Conservation (phyloP, 2,888 invertebrate species). For the Helleia helle region DNA sequence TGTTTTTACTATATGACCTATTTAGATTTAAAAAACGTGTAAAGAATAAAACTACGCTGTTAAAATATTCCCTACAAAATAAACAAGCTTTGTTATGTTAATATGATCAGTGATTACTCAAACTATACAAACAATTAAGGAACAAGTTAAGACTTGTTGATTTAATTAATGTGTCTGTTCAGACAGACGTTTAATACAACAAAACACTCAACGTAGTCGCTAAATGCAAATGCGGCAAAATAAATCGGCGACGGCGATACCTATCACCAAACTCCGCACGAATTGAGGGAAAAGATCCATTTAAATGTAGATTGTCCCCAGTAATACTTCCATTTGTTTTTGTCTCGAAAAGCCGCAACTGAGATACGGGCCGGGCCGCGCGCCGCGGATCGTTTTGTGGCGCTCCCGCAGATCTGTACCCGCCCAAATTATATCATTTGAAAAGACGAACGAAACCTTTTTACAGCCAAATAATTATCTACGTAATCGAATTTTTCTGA, state of each 20-base stretch:
- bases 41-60: too few species aligned
- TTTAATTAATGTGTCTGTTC: constrained; percentile 12
- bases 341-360: constrained; percentile 51
- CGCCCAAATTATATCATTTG: constrained; percentile 3
- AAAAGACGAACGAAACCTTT: background rate
- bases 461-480: too few species aligned
- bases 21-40: too few species aligned
- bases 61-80: too few species aligned
- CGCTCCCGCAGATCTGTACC: constrained; percentile 1
- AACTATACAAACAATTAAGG: background rate
- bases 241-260: constrained; percentile 64
- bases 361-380: constrained; percentile 50
- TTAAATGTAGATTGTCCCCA: constrained; percentile 70
- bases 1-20: too few species aligned
- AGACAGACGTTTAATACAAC: constrained; percentile 14
- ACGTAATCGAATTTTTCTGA: too few species aligned
- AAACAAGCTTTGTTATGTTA: too few species aligned
- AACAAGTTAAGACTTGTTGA: constrained; percentile 13
- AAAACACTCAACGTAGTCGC: constrained; percentile 14
- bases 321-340: constrained; percentile 73
- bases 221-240: constrained; percentile 60
- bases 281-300: constrained; percentile 71
- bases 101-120: background rate
- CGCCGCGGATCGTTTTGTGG: constrained; percentile 47
- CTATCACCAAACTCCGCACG: constrained; percentile 66